Evolutionary conservation across 2,888 invertebrate genomes (phyloP).

Genomic region (Patella ulyssiponensis): DNA sequence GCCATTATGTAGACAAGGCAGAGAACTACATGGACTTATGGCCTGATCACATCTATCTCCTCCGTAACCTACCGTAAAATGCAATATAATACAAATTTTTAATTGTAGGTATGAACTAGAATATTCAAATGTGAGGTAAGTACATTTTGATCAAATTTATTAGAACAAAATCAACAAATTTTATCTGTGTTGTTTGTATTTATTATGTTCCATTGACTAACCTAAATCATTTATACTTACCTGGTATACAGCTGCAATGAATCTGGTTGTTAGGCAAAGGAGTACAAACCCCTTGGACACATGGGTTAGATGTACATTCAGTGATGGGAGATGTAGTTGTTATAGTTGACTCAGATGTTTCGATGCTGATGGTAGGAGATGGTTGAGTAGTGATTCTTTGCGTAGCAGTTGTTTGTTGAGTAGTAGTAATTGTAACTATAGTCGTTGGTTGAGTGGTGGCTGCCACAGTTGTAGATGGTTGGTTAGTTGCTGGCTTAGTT

Average conservation of each 20-base stretch:
- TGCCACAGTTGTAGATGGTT: neutral
- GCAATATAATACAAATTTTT: too few relatives aligned
- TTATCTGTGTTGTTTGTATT: too few relatives aligned
- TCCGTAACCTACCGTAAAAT: slow-evolving; percentile 26
- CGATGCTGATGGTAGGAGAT: neutral
- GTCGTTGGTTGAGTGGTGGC: neutral
- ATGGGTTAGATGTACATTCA: slow-evolving; percentile 47
- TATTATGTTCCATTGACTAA: too few relatives aligned
- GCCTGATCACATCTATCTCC: slow-evolving; percentile 39
- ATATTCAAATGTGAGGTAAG: too few relatives aligned
- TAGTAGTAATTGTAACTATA: neutral
- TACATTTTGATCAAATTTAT: too few relatives aligned
- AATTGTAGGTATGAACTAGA: too few relatives aligned
- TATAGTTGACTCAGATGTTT: neutral
- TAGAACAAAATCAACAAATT: too few relatives aligned
- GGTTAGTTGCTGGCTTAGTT: neutral
- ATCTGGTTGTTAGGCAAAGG: slow-evolving; percentile 43
- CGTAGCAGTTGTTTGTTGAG: slow-evolving; percentile 12
- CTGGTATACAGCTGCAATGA: slow-evolving; percentile 61
- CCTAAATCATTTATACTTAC: slow-evolving; percentile 34
- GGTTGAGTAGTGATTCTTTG: neutral
- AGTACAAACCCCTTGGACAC: slow-evolving; percentile 60
- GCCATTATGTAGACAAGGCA: slow-evolving; percentile 73
- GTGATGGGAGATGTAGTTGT: slow-evolving; percentile 2
- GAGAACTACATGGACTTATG: slow-evolving; percentile 73